Percentiles rank a stretch among this genome's conserved stretches.
Evolutionary conservation across 1,140 invertebrate genomes (phyloP).

Genomic region (Myzus persicae): DNA sequence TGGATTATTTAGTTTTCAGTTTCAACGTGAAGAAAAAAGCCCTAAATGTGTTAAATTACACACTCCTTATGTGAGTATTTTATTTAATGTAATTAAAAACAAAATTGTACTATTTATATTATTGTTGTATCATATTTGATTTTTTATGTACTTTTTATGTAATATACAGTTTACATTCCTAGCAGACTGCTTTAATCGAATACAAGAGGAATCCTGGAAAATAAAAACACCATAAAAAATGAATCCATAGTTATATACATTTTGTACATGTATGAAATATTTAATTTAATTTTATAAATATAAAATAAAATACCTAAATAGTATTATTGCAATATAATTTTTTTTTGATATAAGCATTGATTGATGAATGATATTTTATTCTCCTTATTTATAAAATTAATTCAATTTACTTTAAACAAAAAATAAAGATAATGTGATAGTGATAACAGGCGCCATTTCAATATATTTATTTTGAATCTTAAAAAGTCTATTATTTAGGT

Average conservation of each 20-base stretch:
- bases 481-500: background rate
- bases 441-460: background rate
- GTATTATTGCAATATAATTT: slow-evolving; percentile 38
- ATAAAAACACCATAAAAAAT: slow-evolving; percentile 39
- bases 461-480: background rate
- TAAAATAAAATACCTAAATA: slow-evolving; percentile 24
- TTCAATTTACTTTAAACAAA: background rate
- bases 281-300: background rate
- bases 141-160: background rate
- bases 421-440: slow-evolving; percentile 21
- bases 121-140: background rate
- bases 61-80: slow-evolving; percentile 85
- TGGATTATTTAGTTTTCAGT: slow-evolving; percentile 89
- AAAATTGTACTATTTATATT: background rate
- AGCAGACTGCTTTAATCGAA: slow-evolving; percentile 92
- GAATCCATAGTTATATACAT: background rate
- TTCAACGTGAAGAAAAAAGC: slow-evolving; percentile 81
- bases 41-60: slow-evolving; percentile 88
- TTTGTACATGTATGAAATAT: background rate
- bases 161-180: slow-evolving; percentile 84
- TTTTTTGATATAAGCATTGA: background rate
- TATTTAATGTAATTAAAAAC: background rate
- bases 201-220: slow-evolving; percentile 78
- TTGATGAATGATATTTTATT: background rate
- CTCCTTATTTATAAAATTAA: background rate